Percentiles rank a stretch among this genome's conserved stretches.
These are phyloP conservation scores for Arrhopalites spinosus DNA, from an alignment of 2,888 invertebrate genomes.

Conservation along the genomic window DNA sequence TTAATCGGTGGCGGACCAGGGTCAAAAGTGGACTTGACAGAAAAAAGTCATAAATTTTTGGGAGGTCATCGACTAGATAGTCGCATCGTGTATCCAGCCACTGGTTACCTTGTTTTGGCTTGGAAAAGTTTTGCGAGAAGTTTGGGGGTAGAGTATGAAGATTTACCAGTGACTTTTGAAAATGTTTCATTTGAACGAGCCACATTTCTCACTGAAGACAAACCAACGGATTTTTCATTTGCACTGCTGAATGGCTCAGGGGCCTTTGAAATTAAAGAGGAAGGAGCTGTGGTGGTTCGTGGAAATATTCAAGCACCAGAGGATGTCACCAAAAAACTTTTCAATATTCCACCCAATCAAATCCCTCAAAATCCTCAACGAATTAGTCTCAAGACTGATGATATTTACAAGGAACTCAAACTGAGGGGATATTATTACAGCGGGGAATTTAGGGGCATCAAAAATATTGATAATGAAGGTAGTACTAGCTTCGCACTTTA, in stretches of 20 bases:
- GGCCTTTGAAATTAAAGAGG: constrained; percentile 87
- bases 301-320: constrained; percentile 67
- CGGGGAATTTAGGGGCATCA: constrained; percentile 80
- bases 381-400: constrained; percentile 59
- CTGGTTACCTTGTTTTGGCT: constrained; percentile 76
- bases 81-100: constrained; percentile 79
- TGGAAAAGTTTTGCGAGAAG: constrained; percentile 86
- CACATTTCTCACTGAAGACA: constrained; percentile 86
- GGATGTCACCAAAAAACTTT: constrained; percentile 11
- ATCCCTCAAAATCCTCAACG: neutral
- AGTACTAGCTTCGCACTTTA: neutral
- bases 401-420: constrained; percentile 84
- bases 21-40: constrained; percentile 1
- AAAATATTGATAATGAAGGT: constrained; percentile 72
- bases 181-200: constrained; percentile 89
- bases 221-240: constrained; percentile 74
- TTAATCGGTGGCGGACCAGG: neutral
- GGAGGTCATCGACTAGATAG: constrained; percentile 66
- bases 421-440: constrained; percentile 85
- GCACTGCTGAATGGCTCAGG: constrained; percentile 66
- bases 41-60: constrained; percentile 66
- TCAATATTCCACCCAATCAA: neutral
- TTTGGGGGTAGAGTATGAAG: constrained; percentile 71
- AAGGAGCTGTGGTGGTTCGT: constrained; percentile 78
- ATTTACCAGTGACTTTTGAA: constrained; percentile 83